Evolutionary conservation across 2,888 invertebrate genomes (phyloP).

Genomic region (Lampropteryx suffumata): DNA sequence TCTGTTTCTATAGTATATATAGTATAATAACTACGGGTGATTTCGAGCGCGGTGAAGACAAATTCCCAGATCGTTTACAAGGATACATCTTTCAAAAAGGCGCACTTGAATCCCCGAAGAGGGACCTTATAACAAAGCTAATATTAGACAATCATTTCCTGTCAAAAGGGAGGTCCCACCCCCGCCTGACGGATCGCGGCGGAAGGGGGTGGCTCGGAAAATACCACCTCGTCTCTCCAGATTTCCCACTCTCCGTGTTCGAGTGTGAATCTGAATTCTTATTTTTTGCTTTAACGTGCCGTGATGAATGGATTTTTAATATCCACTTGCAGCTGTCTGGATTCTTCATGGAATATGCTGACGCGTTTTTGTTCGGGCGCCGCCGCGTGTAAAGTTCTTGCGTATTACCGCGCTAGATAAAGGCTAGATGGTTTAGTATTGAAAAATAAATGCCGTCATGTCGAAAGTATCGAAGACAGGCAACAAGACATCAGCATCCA

Average conservation of each 20-base stretch:
- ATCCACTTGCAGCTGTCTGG: conserved; percentile 71
- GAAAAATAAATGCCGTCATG: conserved; percentile 75
- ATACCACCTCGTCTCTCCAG: conserved; percentile 76
- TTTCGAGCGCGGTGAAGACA: conserved; percentile 28
- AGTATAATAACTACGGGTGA: conserved; percentile 14
- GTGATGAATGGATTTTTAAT: conserved; percentile 79
- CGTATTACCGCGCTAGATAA: conserved; percentile 27
- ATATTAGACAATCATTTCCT: conserved; percentile 83
- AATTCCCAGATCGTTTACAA: conserved; percentile 39
- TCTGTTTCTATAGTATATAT: neutral
- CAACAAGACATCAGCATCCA: conserved; percentile 80
- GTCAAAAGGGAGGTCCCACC: conserved; percentile 73
- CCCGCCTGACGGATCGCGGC: conserved; percentile 52
- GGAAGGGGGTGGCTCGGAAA: conserved; percentile 48
- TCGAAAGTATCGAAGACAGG: conserved; percentile 72
- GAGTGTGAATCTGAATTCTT: conserved; percentile 77
- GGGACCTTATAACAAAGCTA: conserved; percentile 81
- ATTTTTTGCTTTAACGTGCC: conserved; percentile 65
- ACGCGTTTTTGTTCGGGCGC: conserved; percentile 43
- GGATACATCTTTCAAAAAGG: conserved; percentile 52
- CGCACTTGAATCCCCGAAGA: conserved; percentile 67
- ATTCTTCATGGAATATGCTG: conserved; percentile 61
- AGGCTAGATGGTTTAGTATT: conserved; percentile 24
- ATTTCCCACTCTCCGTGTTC: conserved; percentile 72
- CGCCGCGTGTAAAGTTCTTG: conserved; percentile 33